A percentile compares a stretch with the other conserved stretches of the same genome.
phyloP scores from a whole-genome alignment of 2,797 vertebrate species.

The Ctenosaura bakeri region DNA sequence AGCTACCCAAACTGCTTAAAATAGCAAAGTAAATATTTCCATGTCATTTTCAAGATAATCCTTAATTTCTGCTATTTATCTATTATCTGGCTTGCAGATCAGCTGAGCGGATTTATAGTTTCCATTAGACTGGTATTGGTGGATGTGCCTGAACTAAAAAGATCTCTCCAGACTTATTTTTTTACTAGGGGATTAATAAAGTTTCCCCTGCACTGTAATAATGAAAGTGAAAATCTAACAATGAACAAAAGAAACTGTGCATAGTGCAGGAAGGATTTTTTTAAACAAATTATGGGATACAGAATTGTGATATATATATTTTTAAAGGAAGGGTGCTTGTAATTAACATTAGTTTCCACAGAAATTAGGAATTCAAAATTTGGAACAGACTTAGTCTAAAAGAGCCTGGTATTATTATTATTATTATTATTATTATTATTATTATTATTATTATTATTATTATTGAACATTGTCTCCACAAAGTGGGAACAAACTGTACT shows the following conservation, averaged over 20 bases:
- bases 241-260: slow-evolving; percentile 61
- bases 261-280: slow-evolving; percentile 19
- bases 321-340: neutral
- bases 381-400: neutral
- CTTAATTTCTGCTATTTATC: slow-evolving; percentile 72
- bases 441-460: too few species aligned
- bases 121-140: slow-evolving; percentile 61
- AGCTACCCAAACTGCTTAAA: slow-evolving; percentile 63
- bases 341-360: neutral
- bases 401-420: neutral
- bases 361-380: neutral
- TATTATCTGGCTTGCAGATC: slow-evolving; percentile 63
- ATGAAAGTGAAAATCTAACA: slow-evolving; percentile 22
- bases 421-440: too few species aligned
- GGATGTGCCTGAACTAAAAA: slow-evolving; percentile 65
- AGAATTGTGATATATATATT: neutral
- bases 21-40: slow-evolving; percentile 70
- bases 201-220: neutral
- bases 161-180: slow-evolving; percentile 63
- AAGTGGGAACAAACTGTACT: neutral
- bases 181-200: slow-evolving; percentile 55
- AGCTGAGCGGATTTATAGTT: slow-evolving; percentile 70
- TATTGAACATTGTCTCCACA: neutral
- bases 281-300: neutral
- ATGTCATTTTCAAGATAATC: slow-evolving; percentile 72